Evolutionary conservation across 2,113 vertebrate species (phyloP), one percentile per base, ranked within the genome.

Genomic region (Ophthalmolycus amberensis): DNA sequence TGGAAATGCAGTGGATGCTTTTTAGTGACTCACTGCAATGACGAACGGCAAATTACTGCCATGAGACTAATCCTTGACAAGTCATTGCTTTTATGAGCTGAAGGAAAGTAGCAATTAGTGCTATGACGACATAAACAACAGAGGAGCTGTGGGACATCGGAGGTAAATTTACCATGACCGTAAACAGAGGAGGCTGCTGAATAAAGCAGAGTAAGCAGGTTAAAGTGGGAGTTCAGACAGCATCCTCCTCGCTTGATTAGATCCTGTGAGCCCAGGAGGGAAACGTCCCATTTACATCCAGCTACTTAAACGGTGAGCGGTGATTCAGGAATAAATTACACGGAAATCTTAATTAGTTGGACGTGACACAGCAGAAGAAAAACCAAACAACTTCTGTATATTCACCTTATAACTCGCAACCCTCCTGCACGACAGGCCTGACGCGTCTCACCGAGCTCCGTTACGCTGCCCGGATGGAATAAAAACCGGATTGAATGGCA

Each of bases 121-220:
- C 32, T 58, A 0, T 7, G 50, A 78, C 62, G 34, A 62, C 10
- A 75, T 1, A 71, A 63, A 54, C 16, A 59, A 56, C 18, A 25
- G 48, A 18, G 65, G 68, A 32, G 74, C 75, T 75, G 75, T 76
- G 82, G 62, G 71, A 84, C 77, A 87, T 87, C 29, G 70, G 82
- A 70, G 75, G 66, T 80, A 77, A 71, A 92, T 90, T 50, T 81
- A 56, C 77, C 80, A 29, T 84, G 82, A 86, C 85, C 77, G 82
- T 78, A 87, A 88, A 89, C 82, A 85, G 85, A 76, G 60, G 82
- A 67, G 74, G 14, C 78, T 65, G 68, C 32, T 29, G 60, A 69
- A 85, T 74, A 71, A 83, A 63, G 77, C 77, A 64, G 65, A 75
- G 68, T 70, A 88, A 83, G 84, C 87, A 87, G 85, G 86, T 90